Conservation (phyloP, 2,888 invertebrate species). For the Macrosiphum euphorbiae region DNA sequence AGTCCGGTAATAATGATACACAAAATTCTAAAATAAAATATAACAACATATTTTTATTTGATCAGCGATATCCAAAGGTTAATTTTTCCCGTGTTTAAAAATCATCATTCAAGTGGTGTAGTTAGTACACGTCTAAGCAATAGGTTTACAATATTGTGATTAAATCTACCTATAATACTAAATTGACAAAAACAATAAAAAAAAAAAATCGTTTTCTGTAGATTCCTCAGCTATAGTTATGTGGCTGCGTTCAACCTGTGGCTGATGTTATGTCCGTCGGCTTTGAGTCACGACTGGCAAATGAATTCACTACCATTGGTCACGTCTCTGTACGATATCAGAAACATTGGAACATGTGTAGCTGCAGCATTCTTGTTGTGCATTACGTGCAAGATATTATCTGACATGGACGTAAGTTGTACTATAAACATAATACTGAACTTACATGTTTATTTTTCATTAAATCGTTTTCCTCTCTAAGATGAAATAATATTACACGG, state of each 20-base stretch:
- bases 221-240: conserved; percentile 85
- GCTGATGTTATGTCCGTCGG: conserved; percentile 84
- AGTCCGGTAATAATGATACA: background rate
- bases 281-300: conserved; percentile 90
- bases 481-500: too few species aligned
- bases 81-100: too few species aligned
- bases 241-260: conserved; percentile 87
- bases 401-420: conserved; percentile 78
- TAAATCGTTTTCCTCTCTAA: too few species aligned
- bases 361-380: conserved; percentile 75
- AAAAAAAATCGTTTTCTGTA: conserved; percentile 71
- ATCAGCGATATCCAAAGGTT: too few species aligned
- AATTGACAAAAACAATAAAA: background rate
- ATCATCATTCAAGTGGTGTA: too few species aligned
- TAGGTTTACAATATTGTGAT: too few species aligned
- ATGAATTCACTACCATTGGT: conserved; percentile 88
- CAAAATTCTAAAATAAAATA: background rate
- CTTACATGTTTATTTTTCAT: background rate
- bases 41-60: background rate
- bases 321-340: conserved; percentile 78
- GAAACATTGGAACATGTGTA: conserved; percentile 81
- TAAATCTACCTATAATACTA: background rate
- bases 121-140: too few species aligned
- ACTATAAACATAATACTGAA: background rate
- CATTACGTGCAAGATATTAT: conserved; percentile 76